Conservation (phyloP, 2,888 invertebrate genomes). For the Bombylius discolor region DNA sequence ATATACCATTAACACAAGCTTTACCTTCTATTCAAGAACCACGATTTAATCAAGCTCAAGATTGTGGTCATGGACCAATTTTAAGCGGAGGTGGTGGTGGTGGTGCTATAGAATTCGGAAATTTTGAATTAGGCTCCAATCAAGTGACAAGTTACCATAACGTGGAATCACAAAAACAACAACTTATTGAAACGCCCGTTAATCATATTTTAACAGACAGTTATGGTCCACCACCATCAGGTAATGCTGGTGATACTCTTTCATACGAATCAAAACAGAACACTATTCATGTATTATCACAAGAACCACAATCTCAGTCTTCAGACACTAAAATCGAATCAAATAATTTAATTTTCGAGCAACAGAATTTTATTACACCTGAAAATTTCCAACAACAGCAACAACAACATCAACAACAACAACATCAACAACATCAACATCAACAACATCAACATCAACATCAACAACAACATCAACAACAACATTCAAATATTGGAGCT, state of each 20-base stretch:
- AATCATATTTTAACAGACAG: conserved; percentile 8
- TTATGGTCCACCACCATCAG: conserved; percentile 22
- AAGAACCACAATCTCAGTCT: conserved; percentile 16
- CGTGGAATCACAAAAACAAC: background rate
- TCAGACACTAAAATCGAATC: conserved; percentile 27
- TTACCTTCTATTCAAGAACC: conserved; percentile 25
- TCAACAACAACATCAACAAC: too few species aligned
- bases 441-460: background rate
- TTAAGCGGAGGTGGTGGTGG: conserved; percentile 25
- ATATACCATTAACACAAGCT: conserved; percentile 18
- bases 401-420: too few species aligned
- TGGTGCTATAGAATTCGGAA: conserved; percentile 4
- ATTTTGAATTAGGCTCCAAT: conserved; percentile 18
- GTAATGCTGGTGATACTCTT: conserved; percentile 23
- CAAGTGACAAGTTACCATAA: conserved; percentile 9
- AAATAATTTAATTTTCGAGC: conserved; percentile 28
- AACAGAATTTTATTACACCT: conserved; percentile 7
- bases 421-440: too few species aligned
- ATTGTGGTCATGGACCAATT: conserved; percentile 34
- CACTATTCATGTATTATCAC: background rate
- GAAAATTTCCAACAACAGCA: background rate
- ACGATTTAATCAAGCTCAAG: conserved; percentile 26
- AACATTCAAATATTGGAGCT: conserved; percentile 26
- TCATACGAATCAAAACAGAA: conserved; percentile 30
- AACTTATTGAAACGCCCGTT: background rate